Conservation (phyloP, 2,888 invertebrate genomes). For the Phortica magna region DNA sequence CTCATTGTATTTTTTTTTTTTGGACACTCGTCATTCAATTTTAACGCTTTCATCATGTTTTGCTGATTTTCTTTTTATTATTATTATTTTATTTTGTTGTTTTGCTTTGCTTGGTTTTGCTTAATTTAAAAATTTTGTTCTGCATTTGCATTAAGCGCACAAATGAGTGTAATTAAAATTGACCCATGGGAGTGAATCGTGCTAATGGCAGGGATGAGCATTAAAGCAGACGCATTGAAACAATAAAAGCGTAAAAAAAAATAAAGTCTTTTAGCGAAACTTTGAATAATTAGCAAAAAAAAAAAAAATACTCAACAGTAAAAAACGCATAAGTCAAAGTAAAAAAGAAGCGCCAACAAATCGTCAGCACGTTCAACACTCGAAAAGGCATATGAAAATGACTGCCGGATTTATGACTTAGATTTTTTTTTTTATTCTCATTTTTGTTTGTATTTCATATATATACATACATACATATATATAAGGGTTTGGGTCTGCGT, state of each 20-base stretch:
- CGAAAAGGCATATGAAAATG: background rate
- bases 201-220: background rate
- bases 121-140: constrained; percentile 46
- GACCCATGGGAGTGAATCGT: constrained; percentile 60
- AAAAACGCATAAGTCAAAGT: constrained; percentile 31
- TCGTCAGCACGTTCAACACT: background rate
- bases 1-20: constrained; percentile 42
- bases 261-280: too few species aligned
- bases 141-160: constrained; percentile 57
- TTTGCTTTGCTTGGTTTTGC: constrained; percentile 20
- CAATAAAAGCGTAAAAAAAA: background rate
- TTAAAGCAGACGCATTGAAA: background rate
- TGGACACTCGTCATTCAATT: constrained; percentile 36
- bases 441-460: background rate
- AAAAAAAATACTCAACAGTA: constrained; percentile 33
- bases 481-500: background rate
- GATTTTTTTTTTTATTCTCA: background rate
- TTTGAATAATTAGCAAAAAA: constrained; percentile 37
- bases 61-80: constrained; percentile 34
- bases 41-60: constrained; percentile 27
- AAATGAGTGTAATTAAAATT: constrained; percentile 70
- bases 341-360: background rate
- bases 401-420: background rate
- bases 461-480: too few species aligned
- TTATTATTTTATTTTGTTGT: background rate